These are phyloP conservation scores for Hetaerina americana DNA, from an alignment of 1,140 invertebrate species.

Conservation along the genomic window DNA sequence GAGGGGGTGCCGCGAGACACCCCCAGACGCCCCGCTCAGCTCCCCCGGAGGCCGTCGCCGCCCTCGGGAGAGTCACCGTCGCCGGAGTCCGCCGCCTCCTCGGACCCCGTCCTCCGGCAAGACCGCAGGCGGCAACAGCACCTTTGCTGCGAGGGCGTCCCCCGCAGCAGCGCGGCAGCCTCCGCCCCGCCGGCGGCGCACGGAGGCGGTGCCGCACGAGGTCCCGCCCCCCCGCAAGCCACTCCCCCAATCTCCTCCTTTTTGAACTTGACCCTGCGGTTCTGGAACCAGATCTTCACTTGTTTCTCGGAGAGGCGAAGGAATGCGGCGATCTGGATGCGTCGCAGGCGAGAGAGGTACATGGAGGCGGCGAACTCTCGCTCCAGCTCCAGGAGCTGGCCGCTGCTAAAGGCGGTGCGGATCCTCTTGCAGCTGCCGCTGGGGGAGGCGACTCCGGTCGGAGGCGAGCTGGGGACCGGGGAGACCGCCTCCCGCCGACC, in stretches of 20 bases:
- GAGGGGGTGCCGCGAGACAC: too few relatives aligned
- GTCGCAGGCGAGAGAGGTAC: conserved; percentile 40
- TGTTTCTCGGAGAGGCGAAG: conserved; percentile 76
- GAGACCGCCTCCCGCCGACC: too few relatives aligned
- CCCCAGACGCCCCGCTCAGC: too few relatives aligned
- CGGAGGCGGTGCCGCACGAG: background rate
- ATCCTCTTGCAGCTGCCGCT: conserved; percentile 30
- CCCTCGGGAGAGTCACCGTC: background rate
- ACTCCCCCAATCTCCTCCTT: conserved; percentile 49
- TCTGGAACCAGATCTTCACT: conserved; percentile 91
- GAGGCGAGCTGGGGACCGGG: too few relatives aligned
- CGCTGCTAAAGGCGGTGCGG: conserved; percentile 43
- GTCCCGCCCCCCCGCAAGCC: background rate
- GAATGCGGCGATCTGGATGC: conserved; percentile 44
- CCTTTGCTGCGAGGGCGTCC: background rate
- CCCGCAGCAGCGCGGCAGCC: background rate
- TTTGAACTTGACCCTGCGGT: conserved; percentile 80
- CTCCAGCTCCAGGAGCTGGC: conserved; percentile 41
- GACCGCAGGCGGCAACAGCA: background rate
- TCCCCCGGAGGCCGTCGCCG: too few relatives aligned
- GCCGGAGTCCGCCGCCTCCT: background rate
- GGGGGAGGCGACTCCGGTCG: too few relatives aligned
- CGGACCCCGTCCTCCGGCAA: background rate
- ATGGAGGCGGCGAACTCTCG: conserved; percentile 40
- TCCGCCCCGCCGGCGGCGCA: background rate